phyloP scores from a whole-genome alignment of 2,888 invertebrate species.

The Synergus japonicus region DNA sequence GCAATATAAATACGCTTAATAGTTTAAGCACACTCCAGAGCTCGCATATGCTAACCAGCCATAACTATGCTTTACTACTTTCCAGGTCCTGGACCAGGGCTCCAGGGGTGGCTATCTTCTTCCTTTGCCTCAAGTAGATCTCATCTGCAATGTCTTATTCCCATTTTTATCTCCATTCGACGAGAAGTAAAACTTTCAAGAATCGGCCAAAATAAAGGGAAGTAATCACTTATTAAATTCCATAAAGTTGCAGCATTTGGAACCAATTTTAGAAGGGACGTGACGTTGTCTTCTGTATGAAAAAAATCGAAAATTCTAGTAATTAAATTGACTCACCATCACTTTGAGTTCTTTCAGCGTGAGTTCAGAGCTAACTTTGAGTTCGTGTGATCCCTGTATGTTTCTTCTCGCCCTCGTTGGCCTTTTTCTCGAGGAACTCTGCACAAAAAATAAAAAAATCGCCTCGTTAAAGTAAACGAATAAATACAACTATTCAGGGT shows the following conservation, averaged over 20 bases:
- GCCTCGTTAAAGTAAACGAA: slow-evolving; percentile 25
- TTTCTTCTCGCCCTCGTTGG: slow-evolving; percentile 71
- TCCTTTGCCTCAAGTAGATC: background rate
- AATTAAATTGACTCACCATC: slow-evolving; percentile 65
- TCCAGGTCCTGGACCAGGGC: slow-evolving; percentile 58
- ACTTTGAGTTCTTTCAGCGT: slow-evolving; percentile 72
- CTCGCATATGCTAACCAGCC: slow-evolving; percentile 75
- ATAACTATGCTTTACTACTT: slow-evolving; percentile 75
- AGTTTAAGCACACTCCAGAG: slow-evolving; percentile 75
- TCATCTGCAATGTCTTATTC: background rate
- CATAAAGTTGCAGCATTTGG: too few species aligned
- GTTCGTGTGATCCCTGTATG: slow-evolving; percentile 71
- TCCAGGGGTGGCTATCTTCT: slow-evolving; percentile 51
- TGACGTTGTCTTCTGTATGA: too few species aligned
- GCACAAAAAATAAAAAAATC: slow-evolving; percentile 37
- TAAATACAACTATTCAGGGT: slow-evolving; percentile 2
- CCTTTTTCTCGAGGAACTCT: slow-evolving; percentile 67
- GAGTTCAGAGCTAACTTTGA: slow-evolving; percentile 72
- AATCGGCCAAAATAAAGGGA: too few species aligned
- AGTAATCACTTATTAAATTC: too few species aligned
- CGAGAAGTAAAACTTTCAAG: too few species aligned
- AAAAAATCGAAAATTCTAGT: background rate
- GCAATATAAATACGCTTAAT: slow-evolving; percentile 77
- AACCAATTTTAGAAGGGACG: too few species aligned
- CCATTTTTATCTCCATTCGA: too few species aligned